Evolutionary conservation across 2,888 invertebrate genomes (phyloP).

Genomic region (Platerodrilus igneus): DNA sequence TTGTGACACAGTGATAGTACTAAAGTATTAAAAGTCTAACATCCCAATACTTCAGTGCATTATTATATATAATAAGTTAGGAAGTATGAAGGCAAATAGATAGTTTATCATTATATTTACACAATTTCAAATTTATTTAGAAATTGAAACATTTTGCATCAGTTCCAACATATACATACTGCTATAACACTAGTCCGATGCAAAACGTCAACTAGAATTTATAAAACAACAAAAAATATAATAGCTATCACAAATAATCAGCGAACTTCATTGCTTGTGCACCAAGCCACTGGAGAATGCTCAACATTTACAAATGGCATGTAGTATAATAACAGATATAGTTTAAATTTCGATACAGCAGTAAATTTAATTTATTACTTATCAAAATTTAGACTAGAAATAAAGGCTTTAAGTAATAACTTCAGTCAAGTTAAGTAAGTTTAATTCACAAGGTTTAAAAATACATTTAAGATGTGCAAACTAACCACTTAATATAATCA

Average conservation of each 20-base stretch:
- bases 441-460: slow-evolving; percentile 28
- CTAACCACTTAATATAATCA: slow-evolving; percentile 33
- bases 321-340: slow-evolving; percentile 29
- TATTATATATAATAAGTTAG: slow-evolving; percentile 48
- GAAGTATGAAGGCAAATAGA: slow-evolving; percentile 52
- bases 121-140: slow-evolving; percentile 41
- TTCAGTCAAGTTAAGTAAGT: slow-evolving; percentile 38
- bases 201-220: slow-evolving; percentile 36
- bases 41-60: slow-evolving; percentile 51
- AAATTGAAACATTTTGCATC: slow-evolving; percentile 28
- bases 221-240: slow-evolving; percentile 41
- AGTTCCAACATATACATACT: neutral
- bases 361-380: too few relatives aligned
- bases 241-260: slow-evolving; percentile 46
- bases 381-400: slow-evolving; percentile 29
- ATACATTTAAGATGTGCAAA: slow-evolving; percentile 40
- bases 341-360: slow-evolving; percentile 27
- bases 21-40: slow-evolving; percentile 51
- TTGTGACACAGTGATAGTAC: slow-evolving; percentile 48
- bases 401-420: slow-evolving; percentile 12
- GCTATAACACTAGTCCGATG: slow-evolving; percentile 9
- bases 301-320: slow-evolving; percentile 41
- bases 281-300: slow-evolving; percentile 41
- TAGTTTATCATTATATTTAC: slow-evolving; percentile 45
- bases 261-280: slow-evolving; percentile 33